phyloP scores from a whole-genome alignment of 1,140 invertebrate genomes.

The Sinella curviseta region DNA sequence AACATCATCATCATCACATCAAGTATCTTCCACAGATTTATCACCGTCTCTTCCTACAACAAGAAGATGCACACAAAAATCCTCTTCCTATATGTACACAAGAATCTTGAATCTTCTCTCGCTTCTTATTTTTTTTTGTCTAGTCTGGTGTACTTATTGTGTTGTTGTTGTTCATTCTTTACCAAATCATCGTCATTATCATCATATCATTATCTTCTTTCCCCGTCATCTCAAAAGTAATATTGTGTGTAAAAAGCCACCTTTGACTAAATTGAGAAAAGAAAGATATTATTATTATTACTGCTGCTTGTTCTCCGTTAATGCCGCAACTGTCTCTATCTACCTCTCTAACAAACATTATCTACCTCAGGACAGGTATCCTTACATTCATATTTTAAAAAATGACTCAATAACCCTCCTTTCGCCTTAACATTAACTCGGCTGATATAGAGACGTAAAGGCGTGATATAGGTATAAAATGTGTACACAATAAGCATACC shows the following conservation, averaged over 20 bases:
- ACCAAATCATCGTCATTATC: constrained; percentile 1
- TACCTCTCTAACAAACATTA: too few relatives aligned
- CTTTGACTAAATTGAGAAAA: not conserved
- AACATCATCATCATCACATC: constrained; percentile 1
- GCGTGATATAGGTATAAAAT: too few relatives aligned
- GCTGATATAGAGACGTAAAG: too few relatives aligned
- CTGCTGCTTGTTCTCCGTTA: not conserved
- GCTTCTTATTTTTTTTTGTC: not conserved
- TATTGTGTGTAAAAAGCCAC: constrained; percentile 19
- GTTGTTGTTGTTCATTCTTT: not conserved
- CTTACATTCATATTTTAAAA: too few relatives aligned
- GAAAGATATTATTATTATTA: not conserved
- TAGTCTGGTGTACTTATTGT: too few relatives aligned
- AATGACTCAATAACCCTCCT: constrained; percentile 12
- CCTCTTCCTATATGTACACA: too few relatives aligned
- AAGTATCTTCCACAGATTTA: not conserved
- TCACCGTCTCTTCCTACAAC: not conserved
- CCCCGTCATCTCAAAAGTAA: constrained; percentile 13
- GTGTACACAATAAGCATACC: too few relatives aligned
- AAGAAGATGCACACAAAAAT: not conserved
- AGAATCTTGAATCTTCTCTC: too few relatives aligned
- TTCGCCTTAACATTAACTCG: not conserved
- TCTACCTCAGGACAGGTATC: too few relatives aligned
- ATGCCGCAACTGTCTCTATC: not conserved
- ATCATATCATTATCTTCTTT: constrained; percentile 17